Conservation (phyloP, 2,113 vertebrate species). For the Stigmatopora argus region DNA sequence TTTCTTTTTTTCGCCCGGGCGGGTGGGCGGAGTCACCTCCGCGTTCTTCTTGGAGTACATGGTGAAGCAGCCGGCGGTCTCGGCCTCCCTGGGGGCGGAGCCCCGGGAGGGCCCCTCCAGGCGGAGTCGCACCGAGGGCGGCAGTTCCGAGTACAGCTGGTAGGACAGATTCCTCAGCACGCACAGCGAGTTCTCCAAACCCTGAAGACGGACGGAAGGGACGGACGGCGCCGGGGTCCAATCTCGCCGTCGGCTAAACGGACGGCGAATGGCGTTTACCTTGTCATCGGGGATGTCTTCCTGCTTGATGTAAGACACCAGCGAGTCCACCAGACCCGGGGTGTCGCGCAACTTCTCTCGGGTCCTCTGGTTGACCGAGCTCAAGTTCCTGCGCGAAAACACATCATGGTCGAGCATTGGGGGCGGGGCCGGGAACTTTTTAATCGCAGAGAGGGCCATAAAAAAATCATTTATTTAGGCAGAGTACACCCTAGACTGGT, state of each 20-base stretch:
- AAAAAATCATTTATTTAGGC: too few species aligned
- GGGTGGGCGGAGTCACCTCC: constrained; percentile 64
- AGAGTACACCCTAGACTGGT: too few species aligned
- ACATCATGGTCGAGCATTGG: background rate
- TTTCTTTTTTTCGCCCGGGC: background rate
- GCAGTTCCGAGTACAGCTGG: constrained; percentile 88
- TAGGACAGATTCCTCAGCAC: constrained; percentile 93
- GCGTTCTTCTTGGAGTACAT: constrained; percentile 79
- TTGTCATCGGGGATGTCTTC: constrained; percentile 82
- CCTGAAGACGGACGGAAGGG: constrained; percentile 55
- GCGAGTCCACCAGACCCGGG: constrained; percentile 82
- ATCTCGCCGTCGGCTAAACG: background rate
- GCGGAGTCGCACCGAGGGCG: constrained; percentile 76
- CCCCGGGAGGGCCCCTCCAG: constrained; percentile 77
- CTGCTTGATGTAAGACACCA: constrained; percentile 85
- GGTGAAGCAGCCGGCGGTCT: constrained; percentile 86
- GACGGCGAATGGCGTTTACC: constrained; percentile 55
- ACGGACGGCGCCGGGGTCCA: too few species aligned
- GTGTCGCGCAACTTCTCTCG: constrained; percentile 91
- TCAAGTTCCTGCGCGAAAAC: constrained; percentile 78
- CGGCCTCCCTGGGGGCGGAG: constrained; percentile 49
- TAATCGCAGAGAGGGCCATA: too few species aligned
- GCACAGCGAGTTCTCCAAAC: constrained; percentile 87
- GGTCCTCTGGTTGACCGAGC: constrained; percentile 88
- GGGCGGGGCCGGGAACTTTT: too few species aligned